A percentile compares a stretch with the other conserved stretches of the same genome.
phyloP scores from a whole-genome alignment of 2,113 vertebrate genomes.

The Callipepla squamata region DNA sequence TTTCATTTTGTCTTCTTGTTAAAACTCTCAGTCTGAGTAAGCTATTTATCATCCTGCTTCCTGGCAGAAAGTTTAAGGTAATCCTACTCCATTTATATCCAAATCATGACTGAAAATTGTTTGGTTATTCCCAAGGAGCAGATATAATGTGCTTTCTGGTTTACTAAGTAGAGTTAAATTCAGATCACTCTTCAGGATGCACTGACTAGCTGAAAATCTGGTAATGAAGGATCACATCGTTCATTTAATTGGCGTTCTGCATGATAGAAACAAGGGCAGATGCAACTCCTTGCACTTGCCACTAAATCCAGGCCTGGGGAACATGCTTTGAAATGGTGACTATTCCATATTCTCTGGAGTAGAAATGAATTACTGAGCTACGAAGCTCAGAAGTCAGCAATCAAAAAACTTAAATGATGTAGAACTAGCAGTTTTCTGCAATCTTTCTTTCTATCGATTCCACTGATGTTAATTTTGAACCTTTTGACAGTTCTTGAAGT shows the following conservation, averaged over 20 bases:
- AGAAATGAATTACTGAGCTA: slow-evolving; percentile 24
- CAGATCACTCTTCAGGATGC: neutral
- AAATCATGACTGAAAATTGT: neutral
- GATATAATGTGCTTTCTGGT: neutral
- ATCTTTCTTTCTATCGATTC: slow-evolving; percentile 24
- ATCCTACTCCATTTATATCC: neutral
- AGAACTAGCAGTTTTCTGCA: slow-evolving; percentile 13
- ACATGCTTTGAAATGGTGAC: neutral
- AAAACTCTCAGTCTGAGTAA: neutral
- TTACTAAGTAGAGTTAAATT: neutral
- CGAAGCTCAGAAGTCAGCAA: slow-evolving; percentile 15
- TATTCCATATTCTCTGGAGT: slow-evolving; percentile 10
- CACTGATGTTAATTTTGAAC: slow-evolving; percentile 17
- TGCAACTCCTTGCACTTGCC: neutral
- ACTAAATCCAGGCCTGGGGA: slow-evolving; percentile 30
- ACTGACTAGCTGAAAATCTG: neutral
- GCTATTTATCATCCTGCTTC: neutral
- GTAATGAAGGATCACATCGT: neutral
- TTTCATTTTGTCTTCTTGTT: neutral
- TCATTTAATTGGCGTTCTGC: neutral
- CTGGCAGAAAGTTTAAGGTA: neutral
- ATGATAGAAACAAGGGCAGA: slow-evolving; percentile 8
- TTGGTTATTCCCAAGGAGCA: neutral
- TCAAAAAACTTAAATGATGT: slow-evolving; percentile 31
- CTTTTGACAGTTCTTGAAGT: neutral